Conservation (phyloP, 1,140 invertebrate species). For the Hylaeus volcanicus region DNA sequence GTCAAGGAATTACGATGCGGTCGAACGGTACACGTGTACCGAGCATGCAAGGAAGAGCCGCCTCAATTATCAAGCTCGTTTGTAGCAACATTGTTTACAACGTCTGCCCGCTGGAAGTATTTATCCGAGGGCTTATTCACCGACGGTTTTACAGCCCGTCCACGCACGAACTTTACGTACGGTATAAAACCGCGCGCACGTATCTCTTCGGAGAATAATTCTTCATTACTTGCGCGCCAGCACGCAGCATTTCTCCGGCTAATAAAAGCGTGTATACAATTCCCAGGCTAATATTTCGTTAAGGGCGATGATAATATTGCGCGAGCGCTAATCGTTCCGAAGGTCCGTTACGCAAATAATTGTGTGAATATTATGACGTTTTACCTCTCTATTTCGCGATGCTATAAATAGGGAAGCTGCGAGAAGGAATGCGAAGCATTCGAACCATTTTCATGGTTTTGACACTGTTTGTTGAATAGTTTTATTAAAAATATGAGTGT, state of each 20-base stretch:
- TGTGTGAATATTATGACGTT: not conserved
- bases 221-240: slow-evolving; percentile 42
- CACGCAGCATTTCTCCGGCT: slow-evolving; percentile 45
- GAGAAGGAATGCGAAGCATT: too few relatives aligned
- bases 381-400: too few relatives aligned
- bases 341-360: not conserved
- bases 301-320: not conserved
- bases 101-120: slow-evolving; percentile 45
- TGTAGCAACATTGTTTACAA: slow-evolving; percentile 65
- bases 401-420: too few relatives aligned
- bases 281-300: slow-evolving; percentile 57
- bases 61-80: slow-evolving; percentile 64
- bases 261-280: slow-evolving; percentile 7
- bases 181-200: slow-evolving; percentile 34
- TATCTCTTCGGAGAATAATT: slow-evolving; percentile 50
- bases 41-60: slow-evolving; percentile 25
- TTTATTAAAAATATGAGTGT: too few relatives aligned
- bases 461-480: too few relatives aligned
- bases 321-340: not conserved
- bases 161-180: slow-evolving; percentile 41
- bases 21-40: slow-evolving; percentile 28
- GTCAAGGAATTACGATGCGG: slow-evolving; percentile 48
- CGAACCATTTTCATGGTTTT: too few relatives aligned
- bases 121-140: slow-evolving; percentile 55
- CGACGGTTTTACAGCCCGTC: slow-evolving; percentile 57